Conservation (phyloP, 2,113 vertebrate genomes). For the Rhinoderma darwinii region DNA sequence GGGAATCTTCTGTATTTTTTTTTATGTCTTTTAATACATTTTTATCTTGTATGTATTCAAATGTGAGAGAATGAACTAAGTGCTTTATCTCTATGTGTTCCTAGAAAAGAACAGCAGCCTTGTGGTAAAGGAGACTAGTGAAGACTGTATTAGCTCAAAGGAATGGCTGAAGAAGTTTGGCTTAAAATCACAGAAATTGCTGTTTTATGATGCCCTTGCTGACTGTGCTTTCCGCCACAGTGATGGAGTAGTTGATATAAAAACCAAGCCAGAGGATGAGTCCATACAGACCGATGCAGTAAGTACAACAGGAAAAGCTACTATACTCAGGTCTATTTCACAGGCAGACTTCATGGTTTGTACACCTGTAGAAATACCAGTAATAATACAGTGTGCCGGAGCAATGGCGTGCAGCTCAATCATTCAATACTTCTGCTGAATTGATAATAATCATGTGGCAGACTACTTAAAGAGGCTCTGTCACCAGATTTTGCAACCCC, state of each 20-base stretch:
- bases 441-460: too few species aligned
- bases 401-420: too few species aligned
- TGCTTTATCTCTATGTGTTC: constrained; percentile 40
- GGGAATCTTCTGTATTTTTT: background rate
- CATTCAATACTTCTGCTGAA: too few species aligned
- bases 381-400: too few species aligned
- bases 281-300: constrained; percentile 75
- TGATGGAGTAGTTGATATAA: constrained; percentile 77
- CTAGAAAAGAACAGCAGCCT: constrained; percentile 51
- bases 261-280: constrained; percentile 74
- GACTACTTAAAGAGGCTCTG: too few species aligned
- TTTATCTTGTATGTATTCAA: background rate
- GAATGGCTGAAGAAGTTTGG: constrained; percentile 78
- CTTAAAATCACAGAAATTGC: constrained; percentile 77
- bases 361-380: too few species aligned
- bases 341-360: too few species aligned
- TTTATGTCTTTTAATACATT: background rate
- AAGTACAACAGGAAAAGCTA: constrained; percentile 61
- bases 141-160: constrained; percentile 73
- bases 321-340: background rate
- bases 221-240: constrained; percentile 77
- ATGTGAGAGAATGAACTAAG: background rate
- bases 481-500: too few species aligned
- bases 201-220: constrained; percentile 71
- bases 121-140: constrained; percentile 49